phyloP scores from a whole-genome alignment of 92 coral and sea anemone species.

The Micromussa lordhowensis region DNA sequence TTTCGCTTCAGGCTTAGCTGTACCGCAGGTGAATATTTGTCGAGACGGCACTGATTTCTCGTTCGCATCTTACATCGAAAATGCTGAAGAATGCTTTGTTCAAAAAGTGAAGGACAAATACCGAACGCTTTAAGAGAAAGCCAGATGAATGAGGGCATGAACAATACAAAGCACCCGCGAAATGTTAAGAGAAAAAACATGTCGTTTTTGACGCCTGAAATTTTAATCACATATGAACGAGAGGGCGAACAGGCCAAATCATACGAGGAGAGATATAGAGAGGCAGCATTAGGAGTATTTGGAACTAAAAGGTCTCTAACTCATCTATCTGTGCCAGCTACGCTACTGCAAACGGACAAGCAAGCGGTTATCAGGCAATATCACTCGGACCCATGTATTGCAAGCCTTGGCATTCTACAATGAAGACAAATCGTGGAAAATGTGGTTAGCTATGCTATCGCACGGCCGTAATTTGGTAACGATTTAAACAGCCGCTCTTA shows the following conservation, averaged over 20 bases:
- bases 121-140: conserved; percentile 38
- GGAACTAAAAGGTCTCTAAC: conserved; percentile 63
- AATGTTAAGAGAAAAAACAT: conserved; percentile 29
- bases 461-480: background rate
- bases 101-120: conserved; percentile 49
- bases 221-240: conserved; percentile 59
- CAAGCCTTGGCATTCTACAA: conserved; percentile 70
- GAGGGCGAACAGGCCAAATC: conserved; percentile 59
- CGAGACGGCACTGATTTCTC: background rate
- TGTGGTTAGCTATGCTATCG: background rate
- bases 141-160: background rate
- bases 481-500: background rate
- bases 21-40: background rate
- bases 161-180: background rate
- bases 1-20: background rate
- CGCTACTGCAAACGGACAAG: conserved; percentile 52
- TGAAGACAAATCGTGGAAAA: conserved; percentile 18
- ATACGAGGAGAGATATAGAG: conserved; percentile 63
- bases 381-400: conserved; percentile 76
- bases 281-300: conserved; percentile 71
- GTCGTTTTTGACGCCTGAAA: conserved; percentile 68
- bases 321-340: conserved; percentile 49
- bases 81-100: conserved; percentile 46
- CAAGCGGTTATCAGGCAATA: conserved; percentile 69
- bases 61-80: background rate